Evolutionary conservation across 2,888 invertebrate species (phyloP).

Genomic region (Stenchaetothrips biformis): DNA sequence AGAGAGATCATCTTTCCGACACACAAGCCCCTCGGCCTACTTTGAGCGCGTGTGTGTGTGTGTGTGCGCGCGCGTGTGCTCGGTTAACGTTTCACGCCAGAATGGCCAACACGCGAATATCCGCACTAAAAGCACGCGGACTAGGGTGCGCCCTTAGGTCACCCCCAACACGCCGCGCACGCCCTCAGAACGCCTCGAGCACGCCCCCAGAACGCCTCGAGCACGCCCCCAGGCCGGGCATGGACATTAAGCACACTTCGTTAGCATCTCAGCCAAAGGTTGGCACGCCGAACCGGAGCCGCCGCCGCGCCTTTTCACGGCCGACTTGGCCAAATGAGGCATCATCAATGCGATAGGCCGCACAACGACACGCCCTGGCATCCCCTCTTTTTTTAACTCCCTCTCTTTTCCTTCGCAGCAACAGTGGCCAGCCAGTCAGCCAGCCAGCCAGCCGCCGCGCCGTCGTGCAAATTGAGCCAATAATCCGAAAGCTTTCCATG

Average conservation of each 20-base stretch:
- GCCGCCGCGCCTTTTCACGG: background rate
- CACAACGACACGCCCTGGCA: background rate
- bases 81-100: no score
- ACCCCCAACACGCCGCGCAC: no score
- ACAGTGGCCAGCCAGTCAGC: background rate
- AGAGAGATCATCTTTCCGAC: no score
- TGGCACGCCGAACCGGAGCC: background rate
- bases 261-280: background rate
- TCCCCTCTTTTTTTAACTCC: background rate
- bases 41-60: no score
- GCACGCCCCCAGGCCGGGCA: background rate
- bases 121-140: no score
- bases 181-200: no score
- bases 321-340: constrained; percentile 5
- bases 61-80: no score
- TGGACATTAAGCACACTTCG: background rate
- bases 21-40: no score
- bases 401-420: background rate
- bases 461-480: constrained; percentile 6
- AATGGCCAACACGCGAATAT: no score
- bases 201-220: no score
- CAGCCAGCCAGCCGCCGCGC: background rate
- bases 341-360: constrained; percentile 10
- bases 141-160: no score
- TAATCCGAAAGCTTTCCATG: constrained; percentile 16